Evolutionary conservation across 1,140 invertebrate genomes (phyloP).

Genomic region (Zeugodacus cucurbitae): DNA sequence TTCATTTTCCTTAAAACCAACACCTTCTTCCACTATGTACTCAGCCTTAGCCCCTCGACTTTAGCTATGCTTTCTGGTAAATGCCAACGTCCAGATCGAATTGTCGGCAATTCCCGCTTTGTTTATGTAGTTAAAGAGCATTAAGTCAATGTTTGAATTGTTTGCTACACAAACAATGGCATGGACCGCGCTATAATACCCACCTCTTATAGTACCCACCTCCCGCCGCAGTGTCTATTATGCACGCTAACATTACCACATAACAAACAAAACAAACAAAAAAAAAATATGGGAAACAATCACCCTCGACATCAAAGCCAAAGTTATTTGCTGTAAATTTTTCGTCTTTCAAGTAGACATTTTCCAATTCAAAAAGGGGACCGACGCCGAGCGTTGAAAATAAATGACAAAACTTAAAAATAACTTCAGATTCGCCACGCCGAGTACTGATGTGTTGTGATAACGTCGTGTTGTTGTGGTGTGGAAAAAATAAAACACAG

Average conservation of each 20-base stretch:
- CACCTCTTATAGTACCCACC: no score
- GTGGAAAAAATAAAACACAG: background rate
- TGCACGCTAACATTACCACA: no score
- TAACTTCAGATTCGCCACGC: background rate
- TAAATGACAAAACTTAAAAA: conserved; percentile 17
- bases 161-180: background rate
- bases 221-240: no score
- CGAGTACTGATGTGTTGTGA: background rate
- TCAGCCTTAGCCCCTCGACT: background rate
- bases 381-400: background rate
- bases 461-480: background rate
- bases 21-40: background rate
- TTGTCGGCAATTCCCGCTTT: background rate
- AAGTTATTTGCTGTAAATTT: background rate
- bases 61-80: background rate
- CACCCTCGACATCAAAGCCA: conserved; percentile 9
- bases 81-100: background rate
- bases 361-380: background rate
- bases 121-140: background rate
- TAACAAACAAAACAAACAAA: no score
- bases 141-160: background rate
- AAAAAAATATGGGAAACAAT: background rate
- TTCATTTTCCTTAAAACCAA: background rate
- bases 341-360: background rate
- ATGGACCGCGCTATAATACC: background rate